Conservation (phyloP, 2,113 vertebrate species). For the Sinocyclocheilus rhinocerous region DNA sequence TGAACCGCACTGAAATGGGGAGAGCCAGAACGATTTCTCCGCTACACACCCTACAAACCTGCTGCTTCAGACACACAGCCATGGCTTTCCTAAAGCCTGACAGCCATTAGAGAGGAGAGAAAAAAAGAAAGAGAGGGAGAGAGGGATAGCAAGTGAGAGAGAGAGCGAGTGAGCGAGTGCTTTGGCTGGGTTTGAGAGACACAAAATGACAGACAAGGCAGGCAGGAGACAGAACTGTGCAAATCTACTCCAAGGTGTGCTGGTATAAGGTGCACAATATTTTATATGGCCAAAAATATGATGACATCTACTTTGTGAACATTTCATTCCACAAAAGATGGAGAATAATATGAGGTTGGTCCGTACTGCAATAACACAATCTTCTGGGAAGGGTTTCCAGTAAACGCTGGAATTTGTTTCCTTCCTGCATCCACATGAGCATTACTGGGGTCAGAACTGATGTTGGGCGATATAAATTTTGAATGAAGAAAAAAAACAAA, state of each 20-base stretch:
- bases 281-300: conserved; percentile 19
- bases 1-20: conserved; percentile 50
- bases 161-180: conserved; percentile 10
- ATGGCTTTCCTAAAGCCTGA: conserved; percentile 59
- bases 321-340: conserved; percentile 18
- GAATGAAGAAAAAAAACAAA: neutral
- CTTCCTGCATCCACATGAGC: neutral
- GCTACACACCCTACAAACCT: conserved; percentile 44
- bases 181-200: conserved; percentile 28
- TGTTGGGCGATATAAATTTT: neutral
- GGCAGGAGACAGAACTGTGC: conserved; percentile 11
- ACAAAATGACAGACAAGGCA: conserved; percentile 37
- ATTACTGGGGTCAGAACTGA: neutral
- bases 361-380: neutral
- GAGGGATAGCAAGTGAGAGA: neutral
- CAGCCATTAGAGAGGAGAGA: conserved; percentile 59
- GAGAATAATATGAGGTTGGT: conserved; percentile 13
- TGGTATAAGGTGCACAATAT: conserved; percentile 6
- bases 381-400: neutral
- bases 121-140: conserved; percentile 41
- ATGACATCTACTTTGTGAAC: conserved; percentile 32
- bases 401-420: neutral
- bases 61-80: conserved; percentile 55
- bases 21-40: conserved; percentile 54
- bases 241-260: conserved; percentile 34